Conservation (phyloP, 2,113 vertebrate species). For the Gymnogyps californianus region DNA sequence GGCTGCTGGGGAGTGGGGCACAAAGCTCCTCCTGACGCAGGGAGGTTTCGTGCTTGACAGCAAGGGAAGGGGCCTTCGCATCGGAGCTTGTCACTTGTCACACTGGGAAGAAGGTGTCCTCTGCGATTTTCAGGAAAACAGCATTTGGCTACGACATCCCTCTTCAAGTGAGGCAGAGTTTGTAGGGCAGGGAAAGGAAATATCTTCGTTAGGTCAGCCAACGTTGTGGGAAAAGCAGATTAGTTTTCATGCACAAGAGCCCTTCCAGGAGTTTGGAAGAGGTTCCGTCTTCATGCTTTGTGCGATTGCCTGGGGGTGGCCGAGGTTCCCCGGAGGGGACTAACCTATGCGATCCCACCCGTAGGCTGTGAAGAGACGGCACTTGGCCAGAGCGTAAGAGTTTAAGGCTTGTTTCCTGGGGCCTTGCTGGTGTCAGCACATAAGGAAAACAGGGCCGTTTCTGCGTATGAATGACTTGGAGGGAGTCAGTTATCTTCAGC, state of each 20-base stretch:
- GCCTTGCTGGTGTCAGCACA: neutral
- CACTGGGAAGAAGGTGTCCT: neutral
- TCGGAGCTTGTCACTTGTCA: neutral
- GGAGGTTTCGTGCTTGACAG: neutral
- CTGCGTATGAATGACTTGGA: neutral
- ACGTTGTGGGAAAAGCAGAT: neutral
- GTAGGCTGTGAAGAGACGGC: neutral
- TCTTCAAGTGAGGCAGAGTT: neutral
- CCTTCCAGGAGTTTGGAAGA: neutral
- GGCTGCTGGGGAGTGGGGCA: neutral
- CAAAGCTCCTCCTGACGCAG: neutral
- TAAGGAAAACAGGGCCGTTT: neutral
- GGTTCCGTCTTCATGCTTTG: rapidly evolving
- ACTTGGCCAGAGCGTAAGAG: neutral
- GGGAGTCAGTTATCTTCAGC: neutral
- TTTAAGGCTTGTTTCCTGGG: neutral
- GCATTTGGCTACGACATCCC: neutral
- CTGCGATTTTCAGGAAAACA: neutral
- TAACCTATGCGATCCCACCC: neutral
- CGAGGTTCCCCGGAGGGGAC: neutral
- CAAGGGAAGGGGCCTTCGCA: neutral
- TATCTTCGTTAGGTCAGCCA: neutral
- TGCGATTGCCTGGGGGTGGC: neutral
- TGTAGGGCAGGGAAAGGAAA: neutral
- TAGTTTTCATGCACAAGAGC: neutral